A percentile compares a stretch with the other conserved stretches of the same genome.
These are phyloP conservation scores for Sceloporus tristichus DNA, from an alignment of 2,113 vertebrate genomes.

Conservation along the genomic window DNA sequence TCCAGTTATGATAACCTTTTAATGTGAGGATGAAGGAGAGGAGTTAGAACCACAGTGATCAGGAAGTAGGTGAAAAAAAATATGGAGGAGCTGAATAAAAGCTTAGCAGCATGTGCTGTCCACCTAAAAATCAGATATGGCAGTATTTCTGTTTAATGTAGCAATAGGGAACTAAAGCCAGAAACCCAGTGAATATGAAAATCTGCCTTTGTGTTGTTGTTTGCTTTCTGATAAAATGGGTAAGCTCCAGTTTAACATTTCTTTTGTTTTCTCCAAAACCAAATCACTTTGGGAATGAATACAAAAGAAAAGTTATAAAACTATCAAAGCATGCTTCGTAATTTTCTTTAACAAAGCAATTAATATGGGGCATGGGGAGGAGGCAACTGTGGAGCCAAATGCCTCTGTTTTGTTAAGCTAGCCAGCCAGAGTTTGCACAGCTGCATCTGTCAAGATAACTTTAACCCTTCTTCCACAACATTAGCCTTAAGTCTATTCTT, in stretches of 20 bases:
- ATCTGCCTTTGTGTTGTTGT: conserved; percentile 44
- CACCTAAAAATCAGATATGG: conserved; percentile 61
- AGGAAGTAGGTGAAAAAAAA: conserved; percentile 51
- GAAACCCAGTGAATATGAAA: conserved; percentile 55
- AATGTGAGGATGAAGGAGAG: background rate
- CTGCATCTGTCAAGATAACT: conserved; percentile 37
- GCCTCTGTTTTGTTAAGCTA: conserved; percentile 39
- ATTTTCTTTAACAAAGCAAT: conserved; percentile 46
- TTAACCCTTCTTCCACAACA: conserved; percentile 49
- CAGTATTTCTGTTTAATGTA: conserved; percentile 65
- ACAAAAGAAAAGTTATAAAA: conserved; percentile 53
- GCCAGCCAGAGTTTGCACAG: fast-evolving
- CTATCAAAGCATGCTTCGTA: conserved; percentile 40
- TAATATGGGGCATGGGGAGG: conserved; percentile 36
- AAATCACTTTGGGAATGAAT: conserved; percentile 52
- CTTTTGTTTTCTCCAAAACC: conserved; percentile 58
- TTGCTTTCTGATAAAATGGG: conserved; percentile 55
- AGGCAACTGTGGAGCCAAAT: conserved; percentile 41
- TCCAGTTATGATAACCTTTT: conserved; percentile 20
- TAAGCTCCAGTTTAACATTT: conserved; percentile 39
- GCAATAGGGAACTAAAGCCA: conserved; percentile 51
- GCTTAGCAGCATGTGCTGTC: conserved; percentile 35
- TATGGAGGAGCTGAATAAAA: conserved; percentile 40
- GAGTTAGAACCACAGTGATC: conserved; percentile 39
- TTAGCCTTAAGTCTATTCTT: background rate